These are phyloP conservation scores for Brevimyrus niger DNA, from an alignment of 2,113 vertebrate species.

Conservation along the genomic window DNA sequence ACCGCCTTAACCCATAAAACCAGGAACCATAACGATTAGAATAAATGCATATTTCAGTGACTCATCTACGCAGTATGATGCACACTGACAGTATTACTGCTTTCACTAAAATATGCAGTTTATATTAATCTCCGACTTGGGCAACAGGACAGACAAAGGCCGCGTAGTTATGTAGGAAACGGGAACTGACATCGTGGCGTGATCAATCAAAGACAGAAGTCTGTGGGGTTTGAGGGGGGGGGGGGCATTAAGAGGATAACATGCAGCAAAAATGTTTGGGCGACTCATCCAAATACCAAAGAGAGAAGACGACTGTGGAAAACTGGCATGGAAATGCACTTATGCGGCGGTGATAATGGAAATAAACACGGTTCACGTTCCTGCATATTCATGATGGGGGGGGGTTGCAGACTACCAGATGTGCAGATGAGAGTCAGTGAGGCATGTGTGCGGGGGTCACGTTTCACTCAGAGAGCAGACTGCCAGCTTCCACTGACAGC, in stretches of 20 bases:
- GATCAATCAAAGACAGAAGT: conserved; percentile 11
- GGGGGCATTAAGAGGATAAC: conserved; percentile 30
- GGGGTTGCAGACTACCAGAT: conserved; percentile 20
- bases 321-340: conserved; percentile 42
- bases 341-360: conserved; percentile 30
- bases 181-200: background rate
- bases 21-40: background rate
- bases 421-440: conserved; percentile 9
- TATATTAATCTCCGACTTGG: background rate
- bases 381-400: conserved; percentile 36
- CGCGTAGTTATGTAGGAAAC: background rate
- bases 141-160: background rate
- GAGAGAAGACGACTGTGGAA: conserved; percentile 47
- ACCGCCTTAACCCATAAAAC: background rate
- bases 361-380: conserved; percentile 23
- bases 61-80: background rate
- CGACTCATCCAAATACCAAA: conserved; percentile 39
- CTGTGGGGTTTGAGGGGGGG: conserved; percentile 17
- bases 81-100: background rate
- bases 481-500: background rate
- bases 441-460: conserved; percentile 20
- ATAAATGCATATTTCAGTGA: background rate
- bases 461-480: background rate
- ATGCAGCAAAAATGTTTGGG: conserved; percentile 29
- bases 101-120: background rate